These are phyloP conservation scores for Batillaria attramentaria DNA, from an alignment of 1,140 invertebrate species.

Conservation along the genomic window DNA sequence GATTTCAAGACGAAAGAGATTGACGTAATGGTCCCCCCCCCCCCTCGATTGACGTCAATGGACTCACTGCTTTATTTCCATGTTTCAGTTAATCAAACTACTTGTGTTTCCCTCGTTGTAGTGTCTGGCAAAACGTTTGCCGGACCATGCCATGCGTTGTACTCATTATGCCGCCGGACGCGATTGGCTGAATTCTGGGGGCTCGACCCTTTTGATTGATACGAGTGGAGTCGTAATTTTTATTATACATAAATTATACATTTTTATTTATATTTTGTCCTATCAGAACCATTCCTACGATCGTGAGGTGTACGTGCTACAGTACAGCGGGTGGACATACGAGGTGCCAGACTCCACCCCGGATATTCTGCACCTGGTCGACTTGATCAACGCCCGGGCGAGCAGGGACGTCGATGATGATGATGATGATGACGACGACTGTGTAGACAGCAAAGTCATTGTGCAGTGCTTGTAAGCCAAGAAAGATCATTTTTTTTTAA, in stretches of 20 bases:
- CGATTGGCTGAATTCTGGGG: not conserved
- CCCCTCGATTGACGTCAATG: too few species aligned
- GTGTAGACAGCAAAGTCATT: not conserved
- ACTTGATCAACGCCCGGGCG: not conserved
- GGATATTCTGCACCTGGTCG: conserved; percentile 9
- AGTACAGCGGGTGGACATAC: conserved; percentile 11
- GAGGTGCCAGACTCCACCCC: not conserved
- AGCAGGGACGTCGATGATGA: too few species aligned
- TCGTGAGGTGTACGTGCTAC: not conserved
- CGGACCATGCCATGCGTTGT: too few species aligned
- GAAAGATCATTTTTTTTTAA: not conserved
- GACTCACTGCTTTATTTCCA: too few species aligned
- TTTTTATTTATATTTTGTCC: not conserved
- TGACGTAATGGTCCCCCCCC: too few species aligned
- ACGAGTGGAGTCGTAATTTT: not conserved
- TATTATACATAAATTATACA: not conserved
- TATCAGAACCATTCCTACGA: not conserved
- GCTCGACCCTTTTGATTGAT: not conserved
- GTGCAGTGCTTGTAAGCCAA: conserved; percentile 1
- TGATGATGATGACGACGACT: too few species aligned
- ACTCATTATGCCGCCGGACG: too few species aligned
- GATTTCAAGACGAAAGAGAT: too few species aligned
- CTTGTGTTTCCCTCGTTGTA: too few species aligned
- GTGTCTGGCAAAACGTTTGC: too few species aligned
- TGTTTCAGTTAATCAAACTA: too few species aligned